These are phyloP conservation scores for Monopterus albus DNA, from an alignment of 2,113 vertebrate genomes.

Conservation along the genomic window DNA sequence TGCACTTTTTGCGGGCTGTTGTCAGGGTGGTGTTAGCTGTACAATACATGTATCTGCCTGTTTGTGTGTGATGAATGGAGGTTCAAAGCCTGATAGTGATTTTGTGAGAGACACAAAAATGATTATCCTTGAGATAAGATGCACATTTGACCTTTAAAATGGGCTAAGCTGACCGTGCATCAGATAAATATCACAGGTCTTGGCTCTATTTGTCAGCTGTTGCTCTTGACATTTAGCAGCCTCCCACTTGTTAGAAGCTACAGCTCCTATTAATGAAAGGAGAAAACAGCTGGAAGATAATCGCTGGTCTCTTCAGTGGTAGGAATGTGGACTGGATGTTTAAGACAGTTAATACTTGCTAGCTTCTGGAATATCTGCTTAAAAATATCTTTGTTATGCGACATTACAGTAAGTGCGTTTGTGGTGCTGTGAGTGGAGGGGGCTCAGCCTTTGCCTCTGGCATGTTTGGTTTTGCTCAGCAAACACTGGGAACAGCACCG, in stretches of 20 bases:
- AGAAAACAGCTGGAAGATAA: constrained; percentile 7
- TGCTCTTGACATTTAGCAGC: constrained; percentile 67
- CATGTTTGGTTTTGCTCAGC: constrained; percentile 37
- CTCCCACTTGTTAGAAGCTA: constrained; percentile 40
- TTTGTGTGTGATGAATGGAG: constrained; percentile 34
- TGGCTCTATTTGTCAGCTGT: constrained; percentile 52
- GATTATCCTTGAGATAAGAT: constrained; percentile 60
- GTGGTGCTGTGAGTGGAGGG: constrained; percentile 23
- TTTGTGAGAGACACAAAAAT: constrained; percentile 36
- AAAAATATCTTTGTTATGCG: constrained; percentile 4
- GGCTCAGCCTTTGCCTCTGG: constrained; percentile 35
- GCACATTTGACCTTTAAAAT: constrained; percentile 59
- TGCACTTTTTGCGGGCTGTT: constrained; percentile 33
- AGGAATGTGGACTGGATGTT: neutral
- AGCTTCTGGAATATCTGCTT: constrained; percentile 15
- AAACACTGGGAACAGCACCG: constrained; percentile 49
- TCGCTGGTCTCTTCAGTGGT: neutral
- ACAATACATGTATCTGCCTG: constrained; percentile 4
- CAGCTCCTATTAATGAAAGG: constrained; percentile 28
- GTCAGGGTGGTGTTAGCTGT: constrained; percentile 28
- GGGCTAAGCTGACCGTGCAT: constrained; percentile 45
- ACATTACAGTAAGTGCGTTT: constrained; percentile 1
- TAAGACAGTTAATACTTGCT: constrained; percentile 3
- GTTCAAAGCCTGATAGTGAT: constrained; percentile 16
- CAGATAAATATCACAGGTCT: constrained; percentile 70